Evolutionary conservation across 2,113 vertebrate genomes (phyloP), one percentile per base, ranked within the genome.

Genomic region (Apodemus sylvaticus): DNA sequence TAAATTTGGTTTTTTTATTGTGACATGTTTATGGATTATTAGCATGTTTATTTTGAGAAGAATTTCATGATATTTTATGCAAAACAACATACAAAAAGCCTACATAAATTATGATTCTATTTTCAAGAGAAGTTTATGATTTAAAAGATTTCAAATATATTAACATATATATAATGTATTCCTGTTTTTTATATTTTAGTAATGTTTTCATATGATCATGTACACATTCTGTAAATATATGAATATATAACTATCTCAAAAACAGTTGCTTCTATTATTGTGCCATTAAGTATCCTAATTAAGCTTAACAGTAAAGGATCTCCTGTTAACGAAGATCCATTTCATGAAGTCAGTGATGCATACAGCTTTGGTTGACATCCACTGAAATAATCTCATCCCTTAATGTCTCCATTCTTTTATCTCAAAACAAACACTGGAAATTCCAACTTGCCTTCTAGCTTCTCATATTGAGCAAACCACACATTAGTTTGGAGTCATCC

Each of bases 301-400:
- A 74, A 83, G 17, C 7, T 86, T 86, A 73, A 87, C 42, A 87
- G 58, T 17, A 83, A 70, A 90, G 5, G n/a, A 36, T 71, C 36
- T 91, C 22, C 71, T 73, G 36, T 20, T 91, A 66, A 88, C 93
- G 36, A 90, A 76, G 8, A 13, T 88, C 88, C 89, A 89, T 95
- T 95, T 95, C 36, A 93, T 60, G 86, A 97, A 95, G 77, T 55
- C 31, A 51, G 29, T 82, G 76, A 64, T 60, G 16, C 51, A 88
- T 66, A 66, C 70, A 26, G 11, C 66, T 85, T 79, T 90, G 92
- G 64, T 39, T 94, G 79, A 95, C 42, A 86, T 76, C 70, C 79
- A 86, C 26, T 96, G 88, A 7, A 12, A 51, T 81, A 95, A 95
- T 20, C 3, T 5, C 22, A 92, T 76, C 55, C 70, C 48, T 62